Evolutionary conservation across 2,113 vertebrate species (phyloP).

Genomic region (Ailurus styani): DNA sequence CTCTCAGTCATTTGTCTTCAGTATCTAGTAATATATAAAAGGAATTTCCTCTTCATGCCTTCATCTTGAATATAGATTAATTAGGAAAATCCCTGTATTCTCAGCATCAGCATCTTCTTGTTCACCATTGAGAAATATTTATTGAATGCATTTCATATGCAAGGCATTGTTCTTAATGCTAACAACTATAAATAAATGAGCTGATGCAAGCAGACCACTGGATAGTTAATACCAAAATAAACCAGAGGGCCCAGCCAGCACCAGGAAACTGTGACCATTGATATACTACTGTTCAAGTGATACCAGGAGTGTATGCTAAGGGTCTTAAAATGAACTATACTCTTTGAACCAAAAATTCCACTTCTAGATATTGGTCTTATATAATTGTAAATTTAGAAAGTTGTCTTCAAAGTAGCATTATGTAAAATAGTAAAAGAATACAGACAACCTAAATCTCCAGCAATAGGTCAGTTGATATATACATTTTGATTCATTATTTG

Average conservation of each 20-base stretch:
- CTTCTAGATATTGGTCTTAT: background rate
- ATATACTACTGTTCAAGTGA: background rate
- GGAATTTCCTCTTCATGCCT: background rate
- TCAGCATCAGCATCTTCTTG: background rate
- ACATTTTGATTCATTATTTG: background rate
- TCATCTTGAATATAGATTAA: constrained; percentile 46
- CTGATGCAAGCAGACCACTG: background rate
- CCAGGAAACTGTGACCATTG: background rate
- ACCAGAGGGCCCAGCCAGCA: background rate
- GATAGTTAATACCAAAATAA: background rate
- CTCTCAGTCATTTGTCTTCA: constrained; percentile 20
- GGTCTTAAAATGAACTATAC: background rate
- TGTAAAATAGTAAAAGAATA: background rate
- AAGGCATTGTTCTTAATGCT: background rate
- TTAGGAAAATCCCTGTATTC: constrained; percentile 27
- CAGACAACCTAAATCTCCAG: background rate
- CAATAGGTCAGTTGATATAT: background rate
- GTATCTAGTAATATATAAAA: background rate
- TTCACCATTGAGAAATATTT: background rate
- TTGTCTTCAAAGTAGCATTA: background rate
- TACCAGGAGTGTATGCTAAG: background rate
- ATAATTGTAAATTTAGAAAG: background rate
- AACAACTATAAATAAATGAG: background rate
- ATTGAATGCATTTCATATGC: background rate
- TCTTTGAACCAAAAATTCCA: background rate